Evolutionary conservation across 2,113 vertebrate species (phyloP).

Genomic region (Anas platyrhynchos): DNA sequence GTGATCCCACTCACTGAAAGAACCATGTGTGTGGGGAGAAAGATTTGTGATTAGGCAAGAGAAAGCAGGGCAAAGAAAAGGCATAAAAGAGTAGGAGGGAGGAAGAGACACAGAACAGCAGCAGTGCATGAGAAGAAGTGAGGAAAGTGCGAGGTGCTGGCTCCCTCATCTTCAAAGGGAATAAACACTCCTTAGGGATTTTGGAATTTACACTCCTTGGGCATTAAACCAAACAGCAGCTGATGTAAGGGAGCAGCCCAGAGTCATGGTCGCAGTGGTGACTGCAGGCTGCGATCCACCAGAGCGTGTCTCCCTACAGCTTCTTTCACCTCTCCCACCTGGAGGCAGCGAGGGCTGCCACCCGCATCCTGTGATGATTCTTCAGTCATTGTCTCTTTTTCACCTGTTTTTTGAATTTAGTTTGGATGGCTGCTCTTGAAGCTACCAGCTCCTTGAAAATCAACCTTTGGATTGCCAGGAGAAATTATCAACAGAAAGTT

Average conservation of each 20-base stretch:
- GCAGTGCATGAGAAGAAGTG: neutral
- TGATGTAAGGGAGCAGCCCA: neutral
- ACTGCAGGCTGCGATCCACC: neutral
- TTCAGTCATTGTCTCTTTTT: neutral
- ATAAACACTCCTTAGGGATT: neutral
- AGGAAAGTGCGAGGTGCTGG: neutral
- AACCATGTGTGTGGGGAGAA: neutral
- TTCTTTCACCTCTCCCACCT: neutral
- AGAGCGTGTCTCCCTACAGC: neutral
- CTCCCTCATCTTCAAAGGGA: neutral
- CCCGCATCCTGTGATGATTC: neutral
- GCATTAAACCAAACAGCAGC: neutral
- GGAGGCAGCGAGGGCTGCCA: neutral
- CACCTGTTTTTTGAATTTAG: neutral
- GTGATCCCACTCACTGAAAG: constrained; percentile 48
- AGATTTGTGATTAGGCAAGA: constrained; percentile 27
- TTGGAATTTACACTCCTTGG: neutral
- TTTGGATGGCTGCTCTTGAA: neutral
- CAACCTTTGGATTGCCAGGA: neutral
- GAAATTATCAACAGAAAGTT: neutral
- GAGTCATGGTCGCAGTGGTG: neutral
- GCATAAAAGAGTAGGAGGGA: constrained; percentile 27
- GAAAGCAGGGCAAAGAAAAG: constrained; percentile 42
- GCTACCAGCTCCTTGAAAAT: neutral
- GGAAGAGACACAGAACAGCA: neutral